phyloP scores from a whole-genome alignment of 2,797 vertebrate species.

The Malacoraja senta region DNA sequence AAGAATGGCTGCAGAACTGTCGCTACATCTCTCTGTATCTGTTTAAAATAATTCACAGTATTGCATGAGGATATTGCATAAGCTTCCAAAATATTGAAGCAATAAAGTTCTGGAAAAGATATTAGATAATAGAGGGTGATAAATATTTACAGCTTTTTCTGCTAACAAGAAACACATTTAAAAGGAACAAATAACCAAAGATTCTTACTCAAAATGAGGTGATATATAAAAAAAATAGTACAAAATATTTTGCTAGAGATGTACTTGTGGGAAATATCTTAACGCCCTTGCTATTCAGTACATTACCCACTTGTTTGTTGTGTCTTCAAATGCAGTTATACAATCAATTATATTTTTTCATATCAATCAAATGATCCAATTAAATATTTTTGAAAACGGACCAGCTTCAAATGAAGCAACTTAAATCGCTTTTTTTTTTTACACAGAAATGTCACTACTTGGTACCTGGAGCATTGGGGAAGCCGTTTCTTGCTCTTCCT shows the following conservation, averaged over 20 bases:
- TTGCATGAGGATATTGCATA: background rate
- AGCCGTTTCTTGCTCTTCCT: conserved; percentile 81
- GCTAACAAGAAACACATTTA: background rate
- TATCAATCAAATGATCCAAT: background rate
- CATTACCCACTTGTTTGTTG: background rate
- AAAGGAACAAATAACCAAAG: background rate
- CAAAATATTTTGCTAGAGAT: background rate
- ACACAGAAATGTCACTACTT: background rate
- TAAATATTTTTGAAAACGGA: background rate
- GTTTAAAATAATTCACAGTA: background rate
- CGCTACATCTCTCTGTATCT: conserved; percentile 90
- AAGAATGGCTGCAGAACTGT: conserved; percentile 88
- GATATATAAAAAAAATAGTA: background rate
- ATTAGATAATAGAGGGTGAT: background rate
- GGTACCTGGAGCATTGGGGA: conserved; percentile 94
- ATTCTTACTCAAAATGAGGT: background rate
- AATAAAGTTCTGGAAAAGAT: background rate
- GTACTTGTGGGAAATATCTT: background rate
- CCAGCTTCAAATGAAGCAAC: background rate
- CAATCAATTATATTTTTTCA: background rate
- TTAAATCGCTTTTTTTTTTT: background rate
- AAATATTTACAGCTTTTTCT: background rate
- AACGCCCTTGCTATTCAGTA: background rate
- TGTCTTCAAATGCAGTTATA: background rate
- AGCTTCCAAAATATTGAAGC: background rate